Base-by-base conservation (phyloP, 2,888 invertebrate genomes). In the Eledona agricola region DNA sequence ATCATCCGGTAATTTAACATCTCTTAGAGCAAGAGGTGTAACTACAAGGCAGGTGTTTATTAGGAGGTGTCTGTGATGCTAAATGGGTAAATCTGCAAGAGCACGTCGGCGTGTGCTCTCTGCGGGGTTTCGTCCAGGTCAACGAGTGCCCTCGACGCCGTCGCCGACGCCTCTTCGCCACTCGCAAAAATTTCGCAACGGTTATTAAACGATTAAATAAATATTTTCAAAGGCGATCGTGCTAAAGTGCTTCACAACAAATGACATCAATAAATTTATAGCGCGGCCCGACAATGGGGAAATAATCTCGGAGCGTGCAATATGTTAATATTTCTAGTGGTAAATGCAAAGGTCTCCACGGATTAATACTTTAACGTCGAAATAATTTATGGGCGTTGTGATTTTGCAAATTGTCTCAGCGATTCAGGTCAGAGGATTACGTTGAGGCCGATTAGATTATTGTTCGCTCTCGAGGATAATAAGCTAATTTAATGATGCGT, bases 31-130 rank as follows among this genome's bases (percentile, higher is more conserved):
- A 51, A 57, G 55, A 58, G 59, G 51, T 57, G 59, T 59, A 55
- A 55, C 60, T 55, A 57, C 32, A 43, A 31, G 45, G 31, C 45
- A 43, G 45, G 45, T 46, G 46, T 61, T 61, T 61, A 59, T 61
- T 59, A 61, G 57, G 53, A 59, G 54, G 59, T 59, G 59, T 57
- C 51, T 49, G 55, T 57, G 58, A 60, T 57, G 57, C 4, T 19
- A n/a, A n/a, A n/a, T n/a, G n/a, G n/a, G 40, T 40, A 43, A 12
- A 31, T 15, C 12, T 43, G 22, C 10, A 15, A 43, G 31, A 43
- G 22, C 22, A 29, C 12, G 43, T 43, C 43, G 43, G 43, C 43
- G 23, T 31, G 43, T 15, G 43, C 43, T 43, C 43, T 31, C 31
- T 22, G 31, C 43, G 31, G 43, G 43, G 29, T 12, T 31, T 23